phyloP scores from a whole-genome alignment of 2,797 vertebrate genomes.

The Crocidura indochinensis region DNA sequence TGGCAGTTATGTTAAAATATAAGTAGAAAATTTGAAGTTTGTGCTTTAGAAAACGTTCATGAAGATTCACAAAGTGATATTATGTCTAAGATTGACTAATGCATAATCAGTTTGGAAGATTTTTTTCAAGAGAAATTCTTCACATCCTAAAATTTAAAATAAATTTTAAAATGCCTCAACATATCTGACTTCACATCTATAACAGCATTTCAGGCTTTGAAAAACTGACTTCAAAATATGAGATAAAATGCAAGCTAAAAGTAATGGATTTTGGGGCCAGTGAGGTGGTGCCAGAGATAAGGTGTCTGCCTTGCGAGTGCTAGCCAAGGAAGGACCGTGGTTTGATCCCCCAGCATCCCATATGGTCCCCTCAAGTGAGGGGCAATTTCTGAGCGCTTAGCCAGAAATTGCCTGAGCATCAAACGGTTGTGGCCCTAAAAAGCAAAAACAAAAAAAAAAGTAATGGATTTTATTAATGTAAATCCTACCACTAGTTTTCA shows the following conservation, averaged over 20 bases:
- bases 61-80: background rate
- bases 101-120: conserved; percentile 25
- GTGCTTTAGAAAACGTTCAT: conserved; percentile 49
- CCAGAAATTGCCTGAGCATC: too few relatives aligned
- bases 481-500: background rate
- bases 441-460: too few relatives aligned
- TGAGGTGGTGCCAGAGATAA: too few relatives aligned
- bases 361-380: too few relatives aligned
- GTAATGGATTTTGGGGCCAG: background rate
- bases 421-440: too few relatives aligned
- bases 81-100: conserved; percentile 40
- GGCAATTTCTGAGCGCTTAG: too few relatives aligned
- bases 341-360: too few relatives aligned
- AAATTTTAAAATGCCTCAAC: conserved; percentile 29
- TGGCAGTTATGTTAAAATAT: background rate
- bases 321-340: too few relatives aligned
- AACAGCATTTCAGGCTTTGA: conserved; percentile 34
- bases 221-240: conserved; percentile 26
- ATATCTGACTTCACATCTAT: conserved; percentile 45
- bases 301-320: too few relatives aligned
- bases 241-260: conserved; percentile 17
- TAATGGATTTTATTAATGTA: conserved; percentile 21
- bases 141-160: background rate
- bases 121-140: conserved; percentile 17
- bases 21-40: conserved; percentile 27